Percentiles rank a stretch among this genome's conserved stretches.
These are phyloP conservation scores for Drosophila truncata DNA, from an alignment of 1,140 invertebrate species.

Conservation along the genomic window DNA sequence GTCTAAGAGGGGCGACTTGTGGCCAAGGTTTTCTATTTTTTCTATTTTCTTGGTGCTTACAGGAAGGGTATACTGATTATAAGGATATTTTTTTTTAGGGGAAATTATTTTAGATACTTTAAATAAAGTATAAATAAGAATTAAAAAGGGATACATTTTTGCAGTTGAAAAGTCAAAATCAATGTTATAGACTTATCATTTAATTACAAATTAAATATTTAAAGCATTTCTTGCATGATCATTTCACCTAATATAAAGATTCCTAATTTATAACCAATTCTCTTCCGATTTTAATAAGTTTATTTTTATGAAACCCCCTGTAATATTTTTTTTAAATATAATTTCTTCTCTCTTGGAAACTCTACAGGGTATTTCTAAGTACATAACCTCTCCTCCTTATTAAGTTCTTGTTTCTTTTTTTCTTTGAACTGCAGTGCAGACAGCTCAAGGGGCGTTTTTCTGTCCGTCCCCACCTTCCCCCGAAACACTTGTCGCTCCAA, in stretches of 20 bases:
- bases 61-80: neutral
- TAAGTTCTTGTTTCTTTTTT: neutral
- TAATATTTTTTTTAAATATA: neutral
- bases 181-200: neutral
- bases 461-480: neutral
- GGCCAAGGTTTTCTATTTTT: conserved; percentile 18
- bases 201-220: neutral
- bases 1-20: conserved; percentile 8
- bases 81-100: neutral
- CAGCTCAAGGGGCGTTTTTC: conserved; percentile 23
- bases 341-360: neutral
- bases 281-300: too few relatives aligned
- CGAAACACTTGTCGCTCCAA: conserved; percentile 66
- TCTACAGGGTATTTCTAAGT: neutral
- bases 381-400: neutral
- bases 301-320: too few relatives aligned
- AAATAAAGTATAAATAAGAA: neutral
- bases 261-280: neutral
- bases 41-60: neutral
- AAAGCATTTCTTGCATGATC: neutral
- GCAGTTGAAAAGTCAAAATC: neutral
- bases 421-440: conserved; percentile 23
- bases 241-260: neutral
- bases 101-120: neutral
- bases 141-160: neutral